Evolutionary conservation across 2,113 vertebrate species (phyloP), one percentile per base, ranked within the genome.

Genomic region (Aplodontia rufa): DNA sequence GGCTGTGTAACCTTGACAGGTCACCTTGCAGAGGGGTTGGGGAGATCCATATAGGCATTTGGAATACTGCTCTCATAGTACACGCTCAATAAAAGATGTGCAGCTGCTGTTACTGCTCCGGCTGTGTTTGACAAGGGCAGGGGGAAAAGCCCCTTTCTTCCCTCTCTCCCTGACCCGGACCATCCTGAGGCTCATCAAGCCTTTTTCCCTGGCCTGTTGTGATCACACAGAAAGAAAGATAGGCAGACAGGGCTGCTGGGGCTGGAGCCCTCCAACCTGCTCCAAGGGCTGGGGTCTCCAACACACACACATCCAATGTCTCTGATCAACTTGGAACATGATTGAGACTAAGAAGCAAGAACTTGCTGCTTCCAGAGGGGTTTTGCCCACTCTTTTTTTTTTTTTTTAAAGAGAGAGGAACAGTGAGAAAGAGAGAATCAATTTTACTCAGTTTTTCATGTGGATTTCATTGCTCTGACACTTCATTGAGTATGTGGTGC

Each of bases 51-150:
- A 45, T 10, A 20, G 16, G 45, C 22, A 0, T 6, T 69, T 32
- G 8, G 47, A 53, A 68, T 11, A 24, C 74, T 30, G 53, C 1
- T 10, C 30, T 45, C 45, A 8, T 0, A 24, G 79, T 1, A 12
- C 30, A 5, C 2, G 2, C 47, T 51, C 8, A 32, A 1, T 13
- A 12, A 13, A 17, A 4, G 4, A 30, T 1, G 19, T 7, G 0
- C 6, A 8, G 28, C 62, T 49, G 40, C 62, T 19, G 51, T 2
- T 13, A 1, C 62, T 10, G 9, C 30, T 26, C 2, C 5, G 2
- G 9, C 17, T 28, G 22, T 9, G 12, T 66, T 60, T 58, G 64
- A 45, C 32, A 42, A 51, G 24, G 10, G 55, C 26, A 26, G 20
- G 19, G 19, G 20, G 7, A 22, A 75, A 32, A 35, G 71, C 10